Base-by-base conservation (phyloP, 2,888 invertebrate genomes). In the Nasonovia ribisnigri region DNA sequence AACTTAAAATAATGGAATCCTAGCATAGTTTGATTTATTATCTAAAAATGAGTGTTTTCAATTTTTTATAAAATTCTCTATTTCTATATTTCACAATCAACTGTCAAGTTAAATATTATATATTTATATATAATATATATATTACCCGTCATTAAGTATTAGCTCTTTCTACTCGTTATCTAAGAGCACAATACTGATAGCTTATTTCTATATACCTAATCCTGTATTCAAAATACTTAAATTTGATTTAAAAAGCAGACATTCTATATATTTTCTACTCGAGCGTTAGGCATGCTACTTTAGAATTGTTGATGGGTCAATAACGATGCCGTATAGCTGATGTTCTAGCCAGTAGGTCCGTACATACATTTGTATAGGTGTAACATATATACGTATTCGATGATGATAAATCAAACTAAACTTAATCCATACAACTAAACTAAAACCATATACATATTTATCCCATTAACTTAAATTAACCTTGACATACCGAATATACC, bases 401-500 rank as follows among this genome's bases (percentile, higher is more conserved):
- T 77, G 77, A 77, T 77, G 77, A 77, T 77, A 77, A 77, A 77
- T 77, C 36, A 29, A 77, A 77, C 67, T 36, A 77, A 77, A 77
- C 77, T 77, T 77, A 77, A 77, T 77, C 77, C 77, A 20, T 77
- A 77, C 77, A 20, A 77, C 36, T 77, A 77, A 77, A 42, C 77
- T 77, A 77, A 77, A 77, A 77, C 77, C 77, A 77, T 77, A 77
- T 36, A 77, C 77, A 77, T 77, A 77, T 77, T 77, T 77, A 77
- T 77, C 77, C 77, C 77, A 77, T 77, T 77, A 77, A 42, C 77
- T 77, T 20, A 77, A 77, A 77, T 77, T 77, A 77, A 77, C 77
- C 77, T 77, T 77, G 77, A 77, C 77, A 77, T 77, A 36, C 36
- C 77, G 77, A 77, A 36, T 77, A 77, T 20, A 77, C 77, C 77